Evolutionary conservation across 2,113 vertebrate genomes (phyloP).

Genomic region (Zosterops lateralis): DNA sequence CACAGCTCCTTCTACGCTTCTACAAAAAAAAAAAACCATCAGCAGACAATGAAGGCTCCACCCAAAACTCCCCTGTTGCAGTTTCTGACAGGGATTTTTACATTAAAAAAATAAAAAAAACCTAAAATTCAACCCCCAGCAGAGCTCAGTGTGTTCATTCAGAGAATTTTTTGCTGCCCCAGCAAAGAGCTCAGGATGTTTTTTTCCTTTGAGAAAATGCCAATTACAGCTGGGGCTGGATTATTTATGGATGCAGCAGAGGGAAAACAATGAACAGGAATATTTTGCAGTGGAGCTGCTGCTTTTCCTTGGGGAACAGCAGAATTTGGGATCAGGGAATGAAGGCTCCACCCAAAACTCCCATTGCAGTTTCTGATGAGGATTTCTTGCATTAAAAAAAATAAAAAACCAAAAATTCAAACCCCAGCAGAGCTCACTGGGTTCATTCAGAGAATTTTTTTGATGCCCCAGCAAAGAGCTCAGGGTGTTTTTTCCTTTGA

Average conservation of each 20-base stretch:
- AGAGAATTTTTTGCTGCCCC: not conserved
- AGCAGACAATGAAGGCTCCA: not conserved
- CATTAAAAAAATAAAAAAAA: too few species aligned
- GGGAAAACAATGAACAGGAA: not conserved
- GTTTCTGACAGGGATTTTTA: not conserved
- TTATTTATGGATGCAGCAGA: not conserved
- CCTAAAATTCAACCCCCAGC: not conserved
- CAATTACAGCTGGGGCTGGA: fast-evolving
- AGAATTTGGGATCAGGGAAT: too few species aligned
- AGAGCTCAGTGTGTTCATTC: not conserved
- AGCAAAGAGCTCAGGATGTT: not conserved
- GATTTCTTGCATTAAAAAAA: too few species aligned
- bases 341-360: too few species aligned
- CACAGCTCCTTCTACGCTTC: not conserved
- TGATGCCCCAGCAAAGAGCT: too few species aligned
- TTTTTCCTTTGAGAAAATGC: not conserved
- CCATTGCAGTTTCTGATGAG: too few species aligned
- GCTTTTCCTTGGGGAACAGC: too few species aligned
- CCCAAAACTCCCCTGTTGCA: not conserved
- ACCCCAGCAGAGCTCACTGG: too few species aligned
- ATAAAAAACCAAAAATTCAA: too few species aligned
- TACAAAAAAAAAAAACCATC: not conserved
- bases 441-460: too few species aligned
- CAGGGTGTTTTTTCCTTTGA: too few species aligned
- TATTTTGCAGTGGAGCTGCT: fast-evolving